Evolutionary conservation across 2,797 vertebrate genomes (phyloP).

Genomic region (Saguinus oedipus): DNA sequence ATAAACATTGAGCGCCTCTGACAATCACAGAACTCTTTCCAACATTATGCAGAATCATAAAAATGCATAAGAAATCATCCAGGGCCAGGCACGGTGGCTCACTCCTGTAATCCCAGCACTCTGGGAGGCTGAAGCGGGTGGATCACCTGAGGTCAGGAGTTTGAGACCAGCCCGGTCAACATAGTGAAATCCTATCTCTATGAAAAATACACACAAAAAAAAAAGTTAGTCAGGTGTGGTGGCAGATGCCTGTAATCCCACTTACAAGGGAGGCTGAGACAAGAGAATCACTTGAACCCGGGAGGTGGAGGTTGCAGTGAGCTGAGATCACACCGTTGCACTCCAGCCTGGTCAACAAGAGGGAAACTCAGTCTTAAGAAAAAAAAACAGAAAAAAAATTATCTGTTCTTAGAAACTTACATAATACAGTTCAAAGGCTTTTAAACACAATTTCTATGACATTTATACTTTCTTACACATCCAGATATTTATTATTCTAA

Average conservation of each 20-base stretch:
- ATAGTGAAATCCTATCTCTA: neutral
- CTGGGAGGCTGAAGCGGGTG: neutral
- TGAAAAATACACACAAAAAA: neutral
- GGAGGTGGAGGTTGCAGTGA: neutral
- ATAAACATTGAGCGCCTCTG: neutral
- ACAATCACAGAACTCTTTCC: neutral
- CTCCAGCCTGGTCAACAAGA: neutral
- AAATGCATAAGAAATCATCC: neutral
- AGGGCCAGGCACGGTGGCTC: neutral
- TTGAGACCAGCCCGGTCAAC: neutral
- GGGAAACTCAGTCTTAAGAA: neutral
- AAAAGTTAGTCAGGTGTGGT: neutral
- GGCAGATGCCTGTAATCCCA: neutral
- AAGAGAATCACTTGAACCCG: neutral
- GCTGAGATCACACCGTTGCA: neutral
- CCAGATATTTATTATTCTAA: neutral
- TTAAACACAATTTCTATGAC: neutral
- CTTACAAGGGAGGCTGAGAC: neutral
- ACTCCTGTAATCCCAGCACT: neutral
- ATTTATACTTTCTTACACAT: constrained; percentile 1
- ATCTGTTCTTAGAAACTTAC: neutral
- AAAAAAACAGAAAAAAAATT: neutral
- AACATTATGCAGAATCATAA: neutral
- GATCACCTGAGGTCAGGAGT: neutral
- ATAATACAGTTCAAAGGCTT: neutral